phyloP scores from a whole-genome alignment of 2,888 invertebrate species.

The Caenorhabditis sp. region DNA sequence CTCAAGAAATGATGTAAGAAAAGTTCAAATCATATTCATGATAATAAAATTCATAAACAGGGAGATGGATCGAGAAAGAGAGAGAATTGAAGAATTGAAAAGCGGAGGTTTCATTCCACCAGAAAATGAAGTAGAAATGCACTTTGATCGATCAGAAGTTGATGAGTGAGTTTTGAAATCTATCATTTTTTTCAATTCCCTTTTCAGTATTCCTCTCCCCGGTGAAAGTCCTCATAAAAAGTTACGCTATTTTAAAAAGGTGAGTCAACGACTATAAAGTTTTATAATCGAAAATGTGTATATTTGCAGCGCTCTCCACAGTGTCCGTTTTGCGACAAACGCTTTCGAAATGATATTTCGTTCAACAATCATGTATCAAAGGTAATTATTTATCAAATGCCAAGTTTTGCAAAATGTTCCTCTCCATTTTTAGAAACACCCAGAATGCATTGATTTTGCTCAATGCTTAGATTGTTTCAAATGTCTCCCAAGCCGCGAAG shows the following conservation, averaged over 20 bases:
- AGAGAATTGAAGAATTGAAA: constrained; percentile 66
- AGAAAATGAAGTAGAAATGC: constrained; percentile 59
- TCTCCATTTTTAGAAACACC: constrained; percentile 56
- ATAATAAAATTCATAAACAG: constrained; percentile 16
- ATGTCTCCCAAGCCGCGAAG: constrained; percentile 42
- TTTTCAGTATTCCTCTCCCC: constrained; percentile 73
- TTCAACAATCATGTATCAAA: constrained; percentile 68
- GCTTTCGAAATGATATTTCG: constrained; percentile 70
- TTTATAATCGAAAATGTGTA: background rate
- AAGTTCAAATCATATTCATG: background rate
- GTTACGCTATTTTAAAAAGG: constrained; percentile 34
- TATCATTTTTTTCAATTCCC: constrained; percentile 5
- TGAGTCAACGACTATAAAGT: background rate
- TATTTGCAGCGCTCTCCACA: constrained; percentile 63
- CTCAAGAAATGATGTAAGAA: constrained; percentile 19
- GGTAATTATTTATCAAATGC: constrained; percentile 4
- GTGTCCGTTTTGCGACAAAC: constrained; percentile 71
- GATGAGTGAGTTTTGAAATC: constrained; percentile 33
- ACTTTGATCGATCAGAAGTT: constrained; percentile 22
- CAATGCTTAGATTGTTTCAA: constrained; percentile 71
- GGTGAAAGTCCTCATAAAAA: constrained; percentile 69
- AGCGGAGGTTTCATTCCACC: constrained; percentile 71
- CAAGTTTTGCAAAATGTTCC: background rate
- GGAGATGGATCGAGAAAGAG: constrained; percentile 63
- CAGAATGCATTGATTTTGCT: constrained; percentile 64